Evolutionary conservation across 2,888 invertebrate genomes (phyloP).

Genomic region (Altica lythri): DNA sequence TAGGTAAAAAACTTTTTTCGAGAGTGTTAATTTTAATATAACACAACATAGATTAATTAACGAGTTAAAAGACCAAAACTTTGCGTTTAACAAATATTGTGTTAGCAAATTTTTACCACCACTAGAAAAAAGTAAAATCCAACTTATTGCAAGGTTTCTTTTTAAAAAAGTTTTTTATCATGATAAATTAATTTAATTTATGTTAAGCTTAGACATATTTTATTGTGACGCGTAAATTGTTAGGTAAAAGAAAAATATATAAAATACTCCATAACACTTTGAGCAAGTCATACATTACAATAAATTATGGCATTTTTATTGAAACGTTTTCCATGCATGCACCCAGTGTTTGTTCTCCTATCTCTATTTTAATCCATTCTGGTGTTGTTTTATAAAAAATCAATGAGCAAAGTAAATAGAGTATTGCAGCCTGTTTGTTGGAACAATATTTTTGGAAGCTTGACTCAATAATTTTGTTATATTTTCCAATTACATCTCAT

Average conservation of each 20-base stretch:
- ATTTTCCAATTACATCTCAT: slow-evolving; percentile 8
- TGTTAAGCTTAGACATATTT: not conserved
- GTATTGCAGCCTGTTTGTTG: slow-evolving; percentile 15
- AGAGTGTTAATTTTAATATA: too few species aligned
- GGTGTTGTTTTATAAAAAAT: slow-evolving; percentile 26
- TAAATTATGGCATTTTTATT: slow-evolving; percentile 16
- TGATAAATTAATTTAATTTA: slow-evolving; percentile 4
- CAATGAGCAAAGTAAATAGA: slow-evolving; percentile 19
- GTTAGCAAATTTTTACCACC: too few species aligned
- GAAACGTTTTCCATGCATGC: slow-evolving; percentile 14
- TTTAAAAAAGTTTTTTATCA: too few species aligned
- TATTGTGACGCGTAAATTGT: not conserved
- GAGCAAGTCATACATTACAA: slow-evolving; percentile 13
- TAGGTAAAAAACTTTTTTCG: too few species aligned
- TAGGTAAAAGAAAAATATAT: slow-evolving; percentile 1
- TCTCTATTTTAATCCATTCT: slow-evolving; percentile 18
- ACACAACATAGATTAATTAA: too few species aligned
- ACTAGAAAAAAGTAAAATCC: too few species aligned
- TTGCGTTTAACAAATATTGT: too few species aligned
- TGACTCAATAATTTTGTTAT: slow-evolving; percentile 10
- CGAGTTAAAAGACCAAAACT: too few species aligned
- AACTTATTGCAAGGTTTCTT: too few species aligned
- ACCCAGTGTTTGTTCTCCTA: slow-evolving; percentile 12
- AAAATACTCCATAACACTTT: slow-evolving; percentile 2
- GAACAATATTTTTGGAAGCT: slow-evolving; percentile 15